phyloP scores from a whole-genome alignment of 53 echinoderm and acorn worm genomes.

The Hippasteria phrygiana region DNA sequence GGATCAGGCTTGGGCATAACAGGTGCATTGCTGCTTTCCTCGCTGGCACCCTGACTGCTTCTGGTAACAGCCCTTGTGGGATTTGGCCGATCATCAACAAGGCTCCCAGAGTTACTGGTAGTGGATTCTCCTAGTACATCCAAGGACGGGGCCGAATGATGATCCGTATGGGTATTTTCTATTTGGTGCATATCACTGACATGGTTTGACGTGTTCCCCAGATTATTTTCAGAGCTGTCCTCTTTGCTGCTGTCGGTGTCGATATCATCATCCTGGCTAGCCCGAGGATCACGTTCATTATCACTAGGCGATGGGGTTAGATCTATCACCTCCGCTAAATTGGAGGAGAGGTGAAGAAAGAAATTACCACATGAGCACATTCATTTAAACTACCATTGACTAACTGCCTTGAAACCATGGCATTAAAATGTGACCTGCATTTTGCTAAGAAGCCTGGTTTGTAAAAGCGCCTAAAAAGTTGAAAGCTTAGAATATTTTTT shows the following conservation, averaged over 20 bases:
- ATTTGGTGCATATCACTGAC: neutral
- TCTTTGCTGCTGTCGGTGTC: conserved; percentile 47
- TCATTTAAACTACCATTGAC: too few relatives aligned
- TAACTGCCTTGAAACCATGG: neutral
- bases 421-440: too few relatives aligned
- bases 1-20: conserved; percentile 12
- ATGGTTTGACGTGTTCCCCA: conserved; percentile 15
- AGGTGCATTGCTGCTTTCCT: neutral
- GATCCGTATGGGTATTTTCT: neutral
- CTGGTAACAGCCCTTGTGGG: neutral
- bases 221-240: conserved; percentile 37
- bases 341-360: neutral
- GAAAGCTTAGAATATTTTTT: too few relatives aligned
- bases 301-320: conserved; percentile 57
- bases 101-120: neutral
- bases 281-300: conserved; percentile 35
- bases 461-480: too few relatives aligned
- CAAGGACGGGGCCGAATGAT: neutral
- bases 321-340: conserved; percentile 50
- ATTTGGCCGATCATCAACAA: neutral
- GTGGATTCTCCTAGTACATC: neutral
- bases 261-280: conserved; percentile 36
- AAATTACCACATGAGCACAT: neutral
- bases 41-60: neutral
- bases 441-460: too few relatives aligned